Conservation (phyloP, 2,113 vertebrate species). For the Platycercus adscitus region DNA sequence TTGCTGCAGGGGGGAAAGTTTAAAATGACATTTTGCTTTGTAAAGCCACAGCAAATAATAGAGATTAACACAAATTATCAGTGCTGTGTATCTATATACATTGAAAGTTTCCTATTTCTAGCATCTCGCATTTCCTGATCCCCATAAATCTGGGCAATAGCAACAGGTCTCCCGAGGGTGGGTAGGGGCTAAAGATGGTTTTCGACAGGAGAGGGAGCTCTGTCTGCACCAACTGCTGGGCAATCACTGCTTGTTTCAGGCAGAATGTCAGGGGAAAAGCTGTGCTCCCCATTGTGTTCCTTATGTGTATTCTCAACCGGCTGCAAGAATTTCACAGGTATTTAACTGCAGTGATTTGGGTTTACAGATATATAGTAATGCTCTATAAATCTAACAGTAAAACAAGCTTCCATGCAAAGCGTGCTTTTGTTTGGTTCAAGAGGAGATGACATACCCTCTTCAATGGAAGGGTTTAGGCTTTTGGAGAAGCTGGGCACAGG, state of each 20-base stretch:
- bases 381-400: not conserved
- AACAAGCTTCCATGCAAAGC: not conserved
- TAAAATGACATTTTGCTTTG: not conserved
- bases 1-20: not conserved
- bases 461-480: not conserved
- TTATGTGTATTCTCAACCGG: not conserved
- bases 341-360: not conserved
- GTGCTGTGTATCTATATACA: not conserved
- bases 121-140: not conserved
- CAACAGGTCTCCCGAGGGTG: not conserved
- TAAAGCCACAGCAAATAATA: not conserved
- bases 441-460: not conserved
- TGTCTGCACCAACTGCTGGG: not conserved
- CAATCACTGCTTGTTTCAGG: not conserved
- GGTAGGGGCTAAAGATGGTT: not conserved
- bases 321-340: not conserved
- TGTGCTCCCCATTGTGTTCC: not conserved
- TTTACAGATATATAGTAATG: not conserved
- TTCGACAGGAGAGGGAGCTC: conserved; percentile 48
- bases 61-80: not conserved
- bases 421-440: not conserved
- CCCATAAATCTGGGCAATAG: not conserved
- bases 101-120: not conserved
- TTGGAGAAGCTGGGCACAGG: not conserved
- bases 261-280: not conserved